Conservation (phyloP, 2,888 invertebrate species). For the Agrotis segetum region DNA sequence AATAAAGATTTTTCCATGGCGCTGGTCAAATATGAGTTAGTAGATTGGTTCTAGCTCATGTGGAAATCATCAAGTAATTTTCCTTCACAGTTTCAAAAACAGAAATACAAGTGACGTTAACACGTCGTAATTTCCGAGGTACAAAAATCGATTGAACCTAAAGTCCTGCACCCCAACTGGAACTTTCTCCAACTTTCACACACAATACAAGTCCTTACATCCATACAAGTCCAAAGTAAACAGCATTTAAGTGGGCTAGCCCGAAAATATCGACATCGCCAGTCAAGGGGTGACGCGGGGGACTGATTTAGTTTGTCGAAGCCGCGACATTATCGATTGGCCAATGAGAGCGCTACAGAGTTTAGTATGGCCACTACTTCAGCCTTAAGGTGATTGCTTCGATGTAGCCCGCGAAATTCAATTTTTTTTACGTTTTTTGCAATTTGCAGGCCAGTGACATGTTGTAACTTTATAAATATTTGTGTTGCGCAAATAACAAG, state of each 20-base stretch:
- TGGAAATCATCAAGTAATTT: too few relatives aligned
- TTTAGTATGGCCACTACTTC: conserved; percentile 25
- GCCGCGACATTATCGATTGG: conserved; percentile 80
- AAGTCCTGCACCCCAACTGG: not conserved
- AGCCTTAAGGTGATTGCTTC: too few relatives aligned
- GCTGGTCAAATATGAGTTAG: too few relatives aligned
- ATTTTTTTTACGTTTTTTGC: too few relatives aligned
- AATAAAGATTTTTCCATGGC: too few relatives aligned
- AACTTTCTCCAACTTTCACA: not conserved
- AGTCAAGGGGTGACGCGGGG: conserved; percentile 57
- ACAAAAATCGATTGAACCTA: not conserved
- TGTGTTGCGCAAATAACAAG: too few relatives aligned
- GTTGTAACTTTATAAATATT: too few relatives aligned
- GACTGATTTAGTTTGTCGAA: conserved; percentile 80
- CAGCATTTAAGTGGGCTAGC: conserved; percentile 53
- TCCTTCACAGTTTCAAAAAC: too few relatives aligned
- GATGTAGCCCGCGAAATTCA: too few relatives aligned
- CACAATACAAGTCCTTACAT: conserved; percentile 11
- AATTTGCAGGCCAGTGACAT: too few relatives aligned
- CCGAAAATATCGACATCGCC: conserved; percentile 61
- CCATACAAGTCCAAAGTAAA: conserved; percentile 62
- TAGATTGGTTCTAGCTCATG: too few relatives aligned
- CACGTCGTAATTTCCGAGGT: not conserved
- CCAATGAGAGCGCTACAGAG: conserved; percentile 56
- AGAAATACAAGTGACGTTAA: too few relatives aligned